Base-by-base conservation (phyloP, 2,797 vertebrate genomes). In the Manis javanica region DNA sequence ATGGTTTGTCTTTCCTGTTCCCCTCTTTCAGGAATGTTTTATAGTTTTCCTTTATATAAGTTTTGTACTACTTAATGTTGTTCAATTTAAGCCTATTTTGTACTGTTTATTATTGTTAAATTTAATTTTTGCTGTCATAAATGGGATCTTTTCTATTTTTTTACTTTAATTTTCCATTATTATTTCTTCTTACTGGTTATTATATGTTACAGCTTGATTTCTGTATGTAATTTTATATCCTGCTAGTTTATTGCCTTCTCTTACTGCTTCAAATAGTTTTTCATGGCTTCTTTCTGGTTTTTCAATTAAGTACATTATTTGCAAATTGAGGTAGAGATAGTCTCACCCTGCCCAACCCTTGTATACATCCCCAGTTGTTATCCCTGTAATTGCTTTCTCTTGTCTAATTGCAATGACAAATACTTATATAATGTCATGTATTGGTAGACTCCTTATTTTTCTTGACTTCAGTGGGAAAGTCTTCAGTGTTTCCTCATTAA, bases 11-110 rank as follows among this genome's bases (percentile, higher is more conserved):
- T 75, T 82, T 74, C 15, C 16, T 31, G 18, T 57, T 57, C 24
- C 34, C 26, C 85, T 55, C 34, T 77, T 55, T 77, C 18, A 53
- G 69, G 13, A 68, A 51, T 75, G 12, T 82, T 59, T 89, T 49
- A 15, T 51, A 69, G 72, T 85, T 55, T 82, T 85, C 29, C 23
- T 75, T 75, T 37, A 46, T 39, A 15, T 24, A 34, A 42, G 29
- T 61, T 61, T 92, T 42, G 21, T 83, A 31, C 21, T 68, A 9
- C 26, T 81, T 74, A 29, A 66, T 85, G 7, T 23, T 75, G 49
- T 94, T 91, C 55, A 75, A 51, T 81, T 91, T 88, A 95, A 95
- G 26, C 63, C 31, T 77, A 12, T 74, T 90, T 68, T 46, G 46
- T 46, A 46, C 11, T 46, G 46, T 46, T 46, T 46, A 46, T 46